A percentile compares a stretch with the other conserved stretches of the same genome.
Conservation (phyloP, 2,888 invertebrate genomes). For the Lithophane ornitopus region DNA sequence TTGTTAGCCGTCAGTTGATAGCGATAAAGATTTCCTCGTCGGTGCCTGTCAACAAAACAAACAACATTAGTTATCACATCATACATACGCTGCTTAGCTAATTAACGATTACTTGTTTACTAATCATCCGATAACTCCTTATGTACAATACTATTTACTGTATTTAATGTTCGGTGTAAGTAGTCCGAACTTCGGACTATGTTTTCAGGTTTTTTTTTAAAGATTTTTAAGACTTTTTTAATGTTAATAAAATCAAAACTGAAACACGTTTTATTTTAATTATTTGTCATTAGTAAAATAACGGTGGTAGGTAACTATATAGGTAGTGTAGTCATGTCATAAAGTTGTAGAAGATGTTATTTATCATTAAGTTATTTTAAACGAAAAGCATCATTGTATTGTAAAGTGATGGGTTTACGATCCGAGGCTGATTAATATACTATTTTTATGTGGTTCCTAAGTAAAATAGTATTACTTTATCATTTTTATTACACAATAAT, state of each 20-base stretch:
- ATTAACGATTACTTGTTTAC: slow-evolving; percentile 24
- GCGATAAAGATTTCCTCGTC: slow-evolving; percentile 33
- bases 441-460: background rate
- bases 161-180: background rate
- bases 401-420: slow-evolving; percentile 1
- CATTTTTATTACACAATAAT: background rate
- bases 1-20: slow-evolving; percentile 16
- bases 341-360: slow-evolving; percentile 1
- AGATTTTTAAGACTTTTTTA: background rate
- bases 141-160: background rate
- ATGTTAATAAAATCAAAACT: background rate
- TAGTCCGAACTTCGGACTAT: background rate
- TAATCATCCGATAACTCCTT: slow-evolving; percentile 11
- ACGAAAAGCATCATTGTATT: slow-evolving; percentile 10
- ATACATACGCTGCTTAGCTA: slow-evolving; percentile 19
- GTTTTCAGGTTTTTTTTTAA: background rate
- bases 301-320: background rate
- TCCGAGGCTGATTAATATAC: background rate
- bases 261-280: background rate
- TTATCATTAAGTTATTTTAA: slow-evolving; percentile 7
- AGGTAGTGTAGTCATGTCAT: background rate
- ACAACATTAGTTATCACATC: slow-evolving; percentile 28
- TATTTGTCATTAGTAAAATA: slow-evolving; percentile 1
- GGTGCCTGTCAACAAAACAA: slow-evolving; percentile 56
- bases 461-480: slow-evolving; percentile 4